Base-by-base conservation (phyloP, 2,113 vertebrate genomes). In the Urocynchramus pylzowi region DNA sequence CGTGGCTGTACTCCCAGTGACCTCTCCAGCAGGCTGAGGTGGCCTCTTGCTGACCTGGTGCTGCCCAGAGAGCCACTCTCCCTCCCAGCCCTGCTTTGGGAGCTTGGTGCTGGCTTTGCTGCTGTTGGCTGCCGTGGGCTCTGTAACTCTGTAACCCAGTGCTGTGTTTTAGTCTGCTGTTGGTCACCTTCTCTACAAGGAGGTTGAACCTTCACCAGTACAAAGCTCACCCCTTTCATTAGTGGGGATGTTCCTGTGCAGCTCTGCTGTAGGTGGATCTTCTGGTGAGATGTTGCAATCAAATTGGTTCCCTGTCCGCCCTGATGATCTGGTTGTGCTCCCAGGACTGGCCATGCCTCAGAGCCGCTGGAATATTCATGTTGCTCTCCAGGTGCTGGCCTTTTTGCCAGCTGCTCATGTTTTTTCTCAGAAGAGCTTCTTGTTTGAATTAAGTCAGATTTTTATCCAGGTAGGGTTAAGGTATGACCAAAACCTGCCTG, bases 81-180 rank as follows among this genome's bases (percentile, higher is more conserved):
- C 16, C 9, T 31, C 50, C 59, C 54, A 16, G 49, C 47, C 63
- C 71, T 56, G 49, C 71, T 42, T 33, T 42, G 63, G 37, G 47
- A 69, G 31, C 49, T 28, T 14, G 31, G 4, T 31, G 41, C 14
- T 79, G 50, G 44, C 50, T 85, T 61, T 47, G 3, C 47, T 50
- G 39, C 56, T 11, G 6, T 16, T 82, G 0, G 0, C 11, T 11
- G 37, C 42, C 0, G 0, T 17, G 39, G 13, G 31, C 35, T 27
- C 31, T 21, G 18, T 37, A 24, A 18, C 35, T 27, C 31, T 21
- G 18, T 37, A 24, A 18, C 26, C 24, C 57, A 2, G 10, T 23
- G 5, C 52, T 27, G 18, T 8, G 39, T 3, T 84, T 44, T 22
- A 67, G 11, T 5, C 73, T 52, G 57, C 11, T 50, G 56, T 1